Conservation (phyloP, 2,113 vertebrate species). For the Apodemus speciosus region DNA sequence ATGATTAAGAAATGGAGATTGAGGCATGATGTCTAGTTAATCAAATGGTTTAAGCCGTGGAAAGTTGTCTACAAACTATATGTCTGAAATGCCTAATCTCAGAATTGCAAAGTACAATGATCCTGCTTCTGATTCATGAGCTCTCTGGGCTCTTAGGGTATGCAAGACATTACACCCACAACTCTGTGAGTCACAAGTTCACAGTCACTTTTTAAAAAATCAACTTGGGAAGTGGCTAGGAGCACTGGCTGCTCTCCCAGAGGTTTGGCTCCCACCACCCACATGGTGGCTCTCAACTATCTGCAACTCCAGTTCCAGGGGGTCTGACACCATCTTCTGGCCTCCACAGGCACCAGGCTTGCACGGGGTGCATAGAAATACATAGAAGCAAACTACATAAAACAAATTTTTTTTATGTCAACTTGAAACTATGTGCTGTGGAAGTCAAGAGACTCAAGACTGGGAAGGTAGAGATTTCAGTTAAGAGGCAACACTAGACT, state of each 20-base stretch:
- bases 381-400: not conserved
- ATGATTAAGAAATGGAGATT: not conserved
- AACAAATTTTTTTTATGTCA: not conserved
- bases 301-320: not conserved
- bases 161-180: not conserved
- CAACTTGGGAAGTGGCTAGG: not conserved
- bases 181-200: not conserved
- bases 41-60: not conserved
- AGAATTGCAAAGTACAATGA: not conserved
- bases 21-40: slow-evolving; percentile 2
- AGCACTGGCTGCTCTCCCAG: not conserved
- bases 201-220: not conserved
- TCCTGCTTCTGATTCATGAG: not conserved
- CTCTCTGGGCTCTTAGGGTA: not conserved
- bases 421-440: not conserved
- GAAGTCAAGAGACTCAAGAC: not conserved
- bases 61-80: not conserved
- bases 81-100: not conserved
- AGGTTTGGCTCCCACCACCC: not conserved
- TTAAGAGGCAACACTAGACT: not conserved
- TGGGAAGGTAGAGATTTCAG: not conserved
- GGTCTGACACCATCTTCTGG: not conserved
- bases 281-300: not conserved
- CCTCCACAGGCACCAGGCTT: not conserved
- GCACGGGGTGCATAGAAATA: not conserved